Conservation (phyloP, 2,797 vertebrate genomes). For the Cirrhinus molitorella region DNA sequence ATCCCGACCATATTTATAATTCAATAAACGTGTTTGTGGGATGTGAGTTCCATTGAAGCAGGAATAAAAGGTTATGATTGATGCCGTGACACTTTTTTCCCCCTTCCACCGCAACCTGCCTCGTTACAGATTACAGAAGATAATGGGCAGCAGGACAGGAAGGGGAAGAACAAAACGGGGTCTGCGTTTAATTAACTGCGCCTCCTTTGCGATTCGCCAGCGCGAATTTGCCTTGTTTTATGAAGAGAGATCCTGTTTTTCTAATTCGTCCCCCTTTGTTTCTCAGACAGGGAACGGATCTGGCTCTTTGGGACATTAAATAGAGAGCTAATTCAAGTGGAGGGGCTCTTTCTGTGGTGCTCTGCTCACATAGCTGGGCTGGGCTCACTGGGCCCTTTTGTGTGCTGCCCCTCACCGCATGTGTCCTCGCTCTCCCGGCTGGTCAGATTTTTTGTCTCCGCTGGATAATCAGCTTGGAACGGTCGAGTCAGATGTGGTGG, state of each 20-base stretch:
- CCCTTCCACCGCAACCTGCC: neutral
- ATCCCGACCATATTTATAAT: constrained; percentile 11
- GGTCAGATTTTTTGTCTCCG: constrained; percentile 88
- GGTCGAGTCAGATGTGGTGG: constrained; percentile 93
- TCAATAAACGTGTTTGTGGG: constrained; percentile 18
- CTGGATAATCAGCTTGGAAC: constrained; percentile 92
- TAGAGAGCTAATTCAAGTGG: constrained; percentile 92
- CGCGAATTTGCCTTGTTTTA: constrained; percentile 92
- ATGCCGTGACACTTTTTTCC: constrained; percentile 1
- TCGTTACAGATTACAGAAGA: constrained; percentile 32
- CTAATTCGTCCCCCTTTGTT: constrained; percentile 90
- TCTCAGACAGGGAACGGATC: constrained; percentile 89
- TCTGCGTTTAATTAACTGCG: constrained; percentile 91
- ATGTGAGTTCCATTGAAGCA: neutral
- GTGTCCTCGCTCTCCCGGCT: constrained; percentile 90
- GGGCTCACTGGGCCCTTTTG: constrained; percentile 90
- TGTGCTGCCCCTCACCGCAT: constrained; percentile 88
- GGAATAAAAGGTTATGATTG: constrained; percentile 36
- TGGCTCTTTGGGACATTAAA: constrained; percentile 90
- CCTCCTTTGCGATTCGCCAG: constrained; percentile 87
- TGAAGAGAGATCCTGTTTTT: constrained; percentile 92
- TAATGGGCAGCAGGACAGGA: constrained; percentile 71
- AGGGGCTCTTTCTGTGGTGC: constrained; percentile 83
- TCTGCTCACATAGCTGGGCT: constrained; percentile 68
- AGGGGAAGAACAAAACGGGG: constrained; percentile 81